Base-by-base conservation (phyloP, 2,888 invertebrate species). In the Mesorhabditis sp. region DNA sequence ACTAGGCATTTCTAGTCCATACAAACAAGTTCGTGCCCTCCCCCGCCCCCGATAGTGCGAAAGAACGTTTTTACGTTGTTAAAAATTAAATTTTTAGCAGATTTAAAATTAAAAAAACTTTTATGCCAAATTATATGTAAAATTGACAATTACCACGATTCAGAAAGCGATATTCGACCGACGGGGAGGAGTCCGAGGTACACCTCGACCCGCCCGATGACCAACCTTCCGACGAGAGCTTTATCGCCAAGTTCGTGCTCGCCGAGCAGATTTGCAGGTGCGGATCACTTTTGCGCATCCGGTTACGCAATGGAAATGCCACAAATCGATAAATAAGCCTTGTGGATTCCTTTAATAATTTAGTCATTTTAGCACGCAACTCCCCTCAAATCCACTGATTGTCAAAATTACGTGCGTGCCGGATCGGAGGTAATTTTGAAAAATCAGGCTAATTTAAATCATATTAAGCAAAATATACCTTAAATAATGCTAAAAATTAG, bases 201-300 rank as follows among this genome's bases (percentile, higher is more conserved):
- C 75, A 43, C 72, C 73, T 79, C 15, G 78, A 79, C 61, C 68
- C 72, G 10, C 75, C 75, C 41, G 76, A 76, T 58, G 77, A 78
- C 67, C 67, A 70, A 50, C 74, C 78, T 5, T 70, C 76, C n/a
- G 83, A 83, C 68, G 83, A 83, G 50, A 70, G 71, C 15, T 83
- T 82, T 69, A 78, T 83, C 0, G 77, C 80, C 10, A 83, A 83
- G 70, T 78, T 76, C 70, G 83, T 82, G 5, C 67, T 83, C 45
- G 81, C 83, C 41, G 83, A 82, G 67, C 77, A 82, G 45, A 82
- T 82, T 58, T 82, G 82, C 78, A 82, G 80, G 81, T 81, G n/a
- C 72, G 70, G 45, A 28, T 28, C 28, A 28, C 28, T 28, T 28
- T 28, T 28, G 41, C 28, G 42, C 62, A 5, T n/a, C 28, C 67